phyloP scores from a whole-genome alignment of 2,888 invertebrate species.

The Callosobruchus maculatus region DNA sequence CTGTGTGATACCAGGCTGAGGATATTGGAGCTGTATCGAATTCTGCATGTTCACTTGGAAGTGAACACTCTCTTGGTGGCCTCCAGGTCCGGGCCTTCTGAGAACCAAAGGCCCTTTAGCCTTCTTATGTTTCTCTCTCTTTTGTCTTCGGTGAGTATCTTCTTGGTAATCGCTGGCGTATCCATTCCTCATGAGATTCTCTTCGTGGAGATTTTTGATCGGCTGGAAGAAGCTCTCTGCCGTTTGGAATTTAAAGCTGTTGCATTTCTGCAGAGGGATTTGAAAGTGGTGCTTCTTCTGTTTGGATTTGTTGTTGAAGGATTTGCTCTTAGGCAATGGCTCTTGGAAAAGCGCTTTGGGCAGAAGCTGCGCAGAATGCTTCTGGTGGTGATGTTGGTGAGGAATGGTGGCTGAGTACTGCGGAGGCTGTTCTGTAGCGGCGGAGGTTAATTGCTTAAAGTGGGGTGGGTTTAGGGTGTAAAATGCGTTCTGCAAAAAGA shows the following conservation, averaged over 20 bases:
- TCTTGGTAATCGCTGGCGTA: constrained; percentile 44
- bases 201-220: constrained; percentile 58
- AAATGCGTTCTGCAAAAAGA: constrained; percentile 49
- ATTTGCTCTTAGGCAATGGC: constrained; percentile 46
- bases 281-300: constrained; percentile 62
- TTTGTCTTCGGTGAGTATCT: constrained; percentile 30
- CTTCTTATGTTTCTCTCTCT: constrained; percentile 40
- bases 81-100: constrained; percentile 39
- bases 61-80: constrained; percentile 41
- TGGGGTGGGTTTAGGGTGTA: constrained; percentile 50
- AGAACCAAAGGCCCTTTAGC: constrained; percentile 45
- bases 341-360: constrained; percentile 47
- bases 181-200: constrained; percentile 47
- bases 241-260: constrained; percentile 56
- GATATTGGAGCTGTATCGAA: constrained; percentile 48
- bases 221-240: constrained; percentile 62
- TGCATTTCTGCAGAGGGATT: constrained; percentile 62
- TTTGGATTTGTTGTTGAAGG: constrained; percentile 44
- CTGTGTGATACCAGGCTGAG: constrained; percentile 43
- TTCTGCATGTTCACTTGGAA: constrained; percentile 44
- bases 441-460: constrained; percentile 56
- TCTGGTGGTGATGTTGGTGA: constrained; percentile 47
- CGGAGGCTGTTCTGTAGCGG: constrained; percentile 48
- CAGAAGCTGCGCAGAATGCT: constrained; percentile 49
- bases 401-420: constrained; percentile 54